Percentiles rank a stretch among this genome's conserved stretches.
Conservation (phyloP, 1,140 invertebrate species). For the Heliconius congener region DNA sequence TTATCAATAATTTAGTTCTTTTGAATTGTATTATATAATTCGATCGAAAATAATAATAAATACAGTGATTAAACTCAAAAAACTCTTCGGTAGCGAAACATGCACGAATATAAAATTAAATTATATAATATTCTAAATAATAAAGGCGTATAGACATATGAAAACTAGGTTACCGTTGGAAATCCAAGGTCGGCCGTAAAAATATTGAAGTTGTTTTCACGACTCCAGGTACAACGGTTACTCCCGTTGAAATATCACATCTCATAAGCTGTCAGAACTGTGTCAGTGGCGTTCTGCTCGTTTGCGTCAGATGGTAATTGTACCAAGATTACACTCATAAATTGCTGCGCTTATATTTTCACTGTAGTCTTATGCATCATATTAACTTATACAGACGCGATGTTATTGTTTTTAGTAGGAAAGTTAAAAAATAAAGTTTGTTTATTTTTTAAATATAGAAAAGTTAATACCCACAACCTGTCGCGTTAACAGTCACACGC, state of each 20-base stretch:
- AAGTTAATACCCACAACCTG: too few relatives aligned
- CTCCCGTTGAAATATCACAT: conserved; percentile 19
- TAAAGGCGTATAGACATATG: conserved; percentile 9
- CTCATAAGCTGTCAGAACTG: conserved; percentile 22
- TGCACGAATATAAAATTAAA: neutral
- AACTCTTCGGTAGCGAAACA: neutral
- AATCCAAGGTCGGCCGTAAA: neutral
- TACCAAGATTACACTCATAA: conserved; percentile 15
- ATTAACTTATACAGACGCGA: neutral
- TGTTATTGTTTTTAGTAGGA: neutral
- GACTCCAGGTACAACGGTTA: conserved; percentile 15
- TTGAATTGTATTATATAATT: too few relatives aligned
- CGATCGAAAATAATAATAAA: neutral
- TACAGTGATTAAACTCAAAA: neutral
- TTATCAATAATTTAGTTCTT: too few relatives aligned
- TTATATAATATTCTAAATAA: neutral
- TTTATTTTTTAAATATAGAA: neutral
- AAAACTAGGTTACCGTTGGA: neutral
- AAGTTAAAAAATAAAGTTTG: neutral
- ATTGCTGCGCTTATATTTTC: conserved; percentile 12
- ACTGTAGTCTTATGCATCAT: conserved; percentile 7
- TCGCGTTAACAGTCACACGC: too few relatives aligned
- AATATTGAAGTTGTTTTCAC: neutral
- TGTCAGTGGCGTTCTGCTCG: conserved; percentile 12
- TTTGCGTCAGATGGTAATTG: conserved; percentile 18